phyloP scores from a whole-genome alignment of 2,797 vertebrate genomes.

The Lemur catta region DNA sequence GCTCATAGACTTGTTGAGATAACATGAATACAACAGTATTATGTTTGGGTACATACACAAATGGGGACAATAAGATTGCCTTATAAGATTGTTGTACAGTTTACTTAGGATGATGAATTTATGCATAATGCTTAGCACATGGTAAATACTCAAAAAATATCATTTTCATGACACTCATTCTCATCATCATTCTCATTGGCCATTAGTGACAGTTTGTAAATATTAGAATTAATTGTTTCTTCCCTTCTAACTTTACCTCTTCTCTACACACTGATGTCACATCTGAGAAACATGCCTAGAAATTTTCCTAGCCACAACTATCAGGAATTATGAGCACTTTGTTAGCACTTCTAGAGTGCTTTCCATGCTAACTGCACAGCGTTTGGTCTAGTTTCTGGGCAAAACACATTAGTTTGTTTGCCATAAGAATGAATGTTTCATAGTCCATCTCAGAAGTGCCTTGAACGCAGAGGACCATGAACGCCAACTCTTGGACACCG shows the following conservation, averaged over 20 bases:
- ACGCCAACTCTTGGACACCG: not conserved
- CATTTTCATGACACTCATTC: not conserved
- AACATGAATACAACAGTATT: not conserved
- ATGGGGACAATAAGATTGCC: not conserved
- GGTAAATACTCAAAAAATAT: not conserved
- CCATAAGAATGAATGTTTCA: not conserved
- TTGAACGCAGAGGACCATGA: not conserved
- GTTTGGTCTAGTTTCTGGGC: not conserved
- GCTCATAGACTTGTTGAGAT: conserved; percentile 33
- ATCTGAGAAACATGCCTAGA: not conserved
- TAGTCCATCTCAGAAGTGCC: not conserved
- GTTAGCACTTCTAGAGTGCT: not conserved
- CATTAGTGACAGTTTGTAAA: not conserved
- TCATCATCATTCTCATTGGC: not conserved
- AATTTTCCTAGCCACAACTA: not conserved
- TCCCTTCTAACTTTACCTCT: not conserved
- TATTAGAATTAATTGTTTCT: not conserved
- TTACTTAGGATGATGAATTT: conserved; percentile 31
- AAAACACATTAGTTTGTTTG: not conserved
- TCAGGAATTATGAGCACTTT: not conserved
- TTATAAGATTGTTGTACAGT: not conserved
- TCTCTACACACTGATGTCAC: not conserved
- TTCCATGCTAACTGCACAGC: not conserved
- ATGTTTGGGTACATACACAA: not conserved
- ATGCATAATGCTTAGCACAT: not conserved